A percentile compares a stretch with the other conserved stretches of the same genome.
Conservation (phyloP, 2,888 invertebrate species). For the Synergus laeviventris region DNA sequence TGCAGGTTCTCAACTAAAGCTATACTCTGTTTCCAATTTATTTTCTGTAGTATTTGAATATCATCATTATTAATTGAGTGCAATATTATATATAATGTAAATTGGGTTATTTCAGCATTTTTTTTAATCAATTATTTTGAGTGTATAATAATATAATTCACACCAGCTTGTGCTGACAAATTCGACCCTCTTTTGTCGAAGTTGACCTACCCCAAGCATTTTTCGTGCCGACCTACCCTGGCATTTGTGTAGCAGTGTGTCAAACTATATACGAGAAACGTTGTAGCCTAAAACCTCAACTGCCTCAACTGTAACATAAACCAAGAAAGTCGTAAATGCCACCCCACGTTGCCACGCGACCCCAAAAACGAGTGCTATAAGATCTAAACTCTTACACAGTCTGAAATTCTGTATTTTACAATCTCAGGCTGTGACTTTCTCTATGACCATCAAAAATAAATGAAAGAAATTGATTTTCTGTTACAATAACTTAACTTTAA, state of each 20-base stretch:
- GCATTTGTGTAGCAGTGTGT: conserved; percentile 7
- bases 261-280: conserved; percentile 11
- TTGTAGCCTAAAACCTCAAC: conserved; percentile 13
- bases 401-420: neutral
- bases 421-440: neutral
- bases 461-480: too few species aligned
- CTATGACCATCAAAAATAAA: too few species aligned
- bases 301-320: conserved; percentile 42
- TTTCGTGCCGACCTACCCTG: conserved; percentile 26
- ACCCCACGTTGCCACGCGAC: conserved; percentile 39
- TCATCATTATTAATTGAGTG: too few species aligned
- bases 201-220: conserved; percentile 34
- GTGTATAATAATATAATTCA: neutral
- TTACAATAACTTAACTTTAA: too few species aligned
- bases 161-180: neutral
- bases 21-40: neutral
- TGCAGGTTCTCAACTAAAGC: neutral
- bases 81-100: too few species aligned
- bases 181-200: conserved; percentile 12
- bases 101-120: neutral
- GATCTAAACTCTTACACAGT: neutral
- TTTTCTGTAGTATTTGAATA: too few species aligned
- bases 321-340: conserved; percentile 38
- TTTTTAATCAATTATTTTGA: neutral
- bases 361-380: conserved; percentile 16